Conservation (phyloP, 2,113 vertebrate species). For the Echinops telfairi region DNA sequence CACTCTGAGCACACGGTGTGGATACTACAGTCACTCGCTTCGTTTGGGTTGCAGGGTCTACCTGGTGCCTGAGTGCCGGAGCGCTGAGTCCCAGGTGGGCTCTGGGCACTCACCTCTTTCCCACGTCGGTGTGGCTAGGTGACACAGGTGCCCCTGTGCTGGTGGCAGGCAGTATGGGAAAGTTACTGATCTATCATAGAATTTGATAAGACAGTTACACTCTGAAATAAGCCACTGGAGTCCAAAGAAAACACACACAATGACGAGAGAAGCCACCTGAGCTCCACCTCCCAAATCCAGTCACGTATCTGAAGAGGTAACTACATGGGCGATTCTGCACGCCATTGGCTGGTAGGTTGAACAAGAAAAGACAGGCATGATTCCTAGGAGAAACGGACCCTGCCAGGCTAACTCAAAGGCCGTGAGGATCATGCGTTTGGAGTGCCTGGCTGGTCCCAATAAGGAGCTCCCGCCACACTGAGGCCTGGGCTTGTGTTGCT, state of each 20-base stretch:
- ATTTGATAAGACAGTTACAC: not conserved
- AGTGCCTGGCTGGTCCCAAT: not conserved
- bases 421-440: not conserved
- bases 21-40: not conserved
- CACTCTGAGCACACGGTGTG: not conserved
- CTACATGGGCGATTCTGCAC: not conserved
- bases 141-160: not conserved
- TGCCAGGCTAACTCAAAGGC: not conserved
- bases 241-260: not conserved
- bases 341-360: not conserved
- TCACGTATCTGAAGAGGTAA: not conserved
- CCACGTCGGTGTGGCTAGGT: not conserved
- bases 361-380: not conserved
- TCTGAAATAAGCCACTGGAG: not conserved
- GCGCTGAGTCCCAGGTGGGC: not conserved
- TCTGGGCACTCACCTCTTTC: not conserved
- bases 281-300: not conserved
- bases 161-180: accelerated
- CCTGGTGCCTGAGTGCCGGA: not conserved
- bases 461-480: no score
- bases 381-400: not conserved
- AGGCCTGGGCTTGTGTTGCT: no score
- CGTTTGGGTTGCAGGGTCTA: not conserved
- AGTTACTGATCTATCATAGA: not conserved
- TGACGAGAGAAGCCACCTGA: not conserved